Evolutionary conservation across 2,888 invertebrate genomes (phyloP).

Genomic region (Agriotes lineatus): DNA sequence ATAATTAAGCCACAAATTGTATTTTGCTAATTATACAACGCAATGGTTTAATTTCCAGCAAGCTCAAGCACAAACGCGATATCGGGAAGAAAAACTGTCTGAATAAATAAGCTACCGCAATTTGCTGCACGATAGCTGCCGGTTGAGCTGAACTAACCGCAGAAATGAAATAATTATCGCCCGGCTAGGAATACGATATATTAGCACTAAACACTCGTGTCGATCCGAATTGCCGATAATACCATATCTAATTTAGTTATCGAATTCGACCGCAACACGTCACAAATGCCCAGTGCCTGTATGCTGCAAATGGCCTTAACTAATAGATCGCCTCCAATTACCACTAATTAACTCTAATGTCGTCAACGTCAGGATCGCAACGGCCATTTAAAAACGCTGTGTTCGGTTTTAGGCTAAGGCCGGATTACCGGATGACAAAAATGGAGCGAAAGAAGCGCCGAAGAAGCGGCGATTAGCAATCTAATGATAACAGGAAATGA

Average conservation of each 20-base stretch:
- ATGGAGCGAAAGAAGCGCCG: conserved; percentile 16
- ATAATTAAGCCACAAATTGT: no score
- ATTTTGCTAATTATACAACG: no score
- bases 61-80: conserved; percentile 11
- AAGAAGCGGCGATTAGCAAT: conserved; percentile 19
- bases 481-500: conserved; percentile 8
- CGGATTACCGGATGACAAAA: conserved; percentile 12
- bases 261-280: conserved; percentile 34
- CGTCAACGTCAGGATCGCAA: conserved; percentile 1
- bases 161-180: conserved; percentile 29
- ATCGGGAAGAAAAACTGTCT: conserved; percentile 18
- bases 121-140: conserved; percentile 18
- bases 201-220: conserved; percentile 33
- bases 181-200: conserved; percentile 28
- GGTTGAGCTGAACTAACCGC: conserved; percentile 10
- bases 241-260: conserved; percentile 37
- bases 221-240: conserved; percentile 37
- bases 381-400: neutral
- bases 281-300: conserved; percentile 21
- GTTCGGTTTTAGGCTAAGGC: neutral
- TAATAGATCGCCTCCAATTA: conserved; percentile 43
- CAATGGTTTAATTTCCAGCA: neutral
- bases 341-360: conserved; percentile 13
- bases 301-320: conserved; percentile 31
- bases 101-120: conserved; percentile 12